A percentile compares a stretch with the other conserved stretches of the same genome.
These are phyloP conservation scores for Protonemura montana DNA, from an alignment of 2,888 invertebrate species.

Conservation along the genomic window DNA sequence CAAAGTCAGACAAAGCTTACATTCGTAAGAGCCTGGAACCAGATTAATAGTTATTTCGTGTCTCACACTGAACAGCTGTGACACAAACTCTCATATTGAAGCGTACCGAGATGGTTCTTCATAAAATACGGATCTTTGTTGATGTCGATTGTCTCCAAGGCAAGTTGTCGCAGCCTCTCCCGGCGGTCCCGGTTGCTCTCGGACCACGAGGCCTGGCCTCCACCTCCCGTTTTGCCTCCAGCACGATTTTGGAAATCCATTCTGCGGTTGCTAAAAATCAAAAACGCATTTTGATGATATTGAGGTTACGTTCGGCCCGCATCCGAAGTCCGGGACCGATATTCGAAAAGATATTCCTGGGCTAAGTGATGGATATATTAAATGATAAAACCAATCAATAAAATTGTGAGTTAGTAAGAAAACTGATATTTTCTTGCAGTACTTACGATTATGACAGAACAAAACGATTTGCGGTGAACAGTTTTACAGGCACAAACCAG, in stretches of 20 bases:
- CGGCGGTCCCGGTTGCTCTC: constrained; percentile 97
- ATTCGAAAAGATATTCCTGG: too few species aligned
- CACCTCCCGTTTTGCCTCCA: constrained; percentile 99
- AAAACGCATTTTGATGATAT: neutral
- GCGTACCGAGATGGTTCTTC: constrained; percentile 95
- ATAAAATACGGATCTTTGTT: constrained; percentile 99
- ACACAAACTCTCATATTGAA: neutral
- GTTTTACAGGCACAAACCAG: too few species aligned
- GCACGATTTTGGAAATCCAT: constrained; percentile 99
- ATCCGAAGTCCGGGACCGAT: too few species aligned
- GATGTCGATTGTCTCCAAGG: constrained; percentile 97
- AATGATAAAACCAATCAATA: too few species aligned
- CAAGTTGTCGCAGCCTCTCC: constrained; percentile 93
- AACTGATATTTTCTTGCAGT: too few species aligned
- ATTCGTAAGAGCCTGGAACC: constrained; percentile 88
- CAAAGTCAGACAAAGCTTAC: constrained; percentile 96
- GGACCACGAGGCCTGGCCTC: constrained; percentile 98
- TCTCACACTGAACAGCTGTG: neutral
- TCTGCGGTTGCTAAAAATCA: neutral
- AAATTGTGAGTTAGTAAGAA: too few species aligned
- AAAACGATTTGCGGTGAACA: too few species aligned
- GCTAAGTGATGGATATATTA: too few species aligned
- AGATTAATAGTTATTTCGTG: neutral
- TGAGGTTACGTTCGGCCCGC: neutral
- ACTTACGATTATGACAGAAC: too few species aligned